Conservation (phyloP, 1,140 invertebrate species). For the Gonioctena quinquepunctata region DNA sequence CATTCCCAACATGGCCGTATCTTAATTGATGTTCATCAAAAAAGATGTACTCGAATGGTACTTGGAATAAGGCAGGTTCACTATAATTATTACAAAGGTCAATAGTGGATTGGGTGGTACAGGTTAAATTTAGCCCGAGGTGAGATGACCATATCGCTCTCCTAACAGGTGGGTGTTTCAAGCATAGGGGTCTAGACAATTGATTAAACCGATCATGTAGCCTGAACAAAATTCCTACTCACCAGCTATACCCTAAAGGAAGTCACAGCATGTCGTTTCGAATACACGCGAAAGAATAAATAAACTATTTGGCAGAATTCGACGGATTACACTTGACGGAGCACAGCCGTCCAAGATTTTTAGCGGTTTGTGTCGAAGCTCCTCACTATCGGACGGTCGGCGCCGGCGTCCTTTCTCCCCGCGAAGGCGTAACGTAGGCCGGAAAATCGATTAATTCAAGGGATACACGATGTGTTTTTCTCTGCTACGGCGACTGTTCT, state of each 20-base stretch:
- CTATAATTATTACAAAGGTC: too few species aligned
- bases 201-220: neutral
- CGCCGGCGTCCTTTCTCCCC: neutral
- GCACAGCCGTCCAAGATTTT: conserved; percentile 4
- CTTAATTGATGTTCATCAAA: too few species aligned
- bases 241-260: neutral
- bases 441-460: conserved; percentile 12
- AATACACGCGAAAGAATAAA: neutral
- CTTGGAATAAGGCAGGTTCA: too few species aligned
- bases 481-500: neutral
- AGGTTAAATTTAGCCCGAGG: too few species aligned
- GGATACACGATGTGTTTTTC: neutral
- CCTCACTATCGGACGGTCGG: neutral
- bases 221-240: neutral
- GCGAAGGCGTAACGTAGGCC: conserved; percentile 9
- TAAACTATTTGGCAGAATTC: neutral
- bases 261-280: neutral
- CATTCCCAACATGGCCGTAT: too few species aligned
- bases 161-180: conserved; percentile 7
- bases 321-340: neutral
- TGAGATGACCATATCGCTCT: neutral
- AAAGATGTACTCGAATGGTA: too few species aligned
- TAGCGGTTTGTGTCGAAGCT: neutral
- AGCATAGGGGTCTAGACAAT: neutral
- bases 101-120: too few species aligned